These are phyloP conservation scores for Steinernema feltiae DNA, from an alignment of 1,140 invertebrate genomes.

Conservation along the genomic window DNA sequence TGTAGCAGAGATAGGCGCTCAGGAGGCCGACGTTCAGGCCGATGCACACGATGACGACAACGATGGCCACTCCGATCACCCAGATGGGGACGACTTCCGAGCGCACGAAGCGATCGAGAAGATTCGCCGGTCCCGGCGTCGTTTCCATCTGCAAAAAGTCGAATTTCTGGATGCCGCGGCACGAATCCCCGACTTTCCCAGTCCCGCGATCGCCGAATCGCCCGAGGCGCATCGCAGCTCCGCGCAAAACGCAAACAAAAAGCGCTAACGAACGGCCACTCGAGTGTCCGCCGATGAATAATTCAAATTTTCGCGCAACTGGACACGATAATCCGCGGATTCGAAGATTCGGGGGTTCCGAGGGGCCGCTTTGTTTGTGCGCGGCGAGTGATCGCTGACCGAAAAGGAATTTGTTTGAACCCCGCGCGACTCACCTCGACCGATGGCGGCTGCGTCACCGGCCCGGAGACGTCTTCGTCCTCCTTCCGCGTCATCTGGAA, in stretches of 20 bases:
- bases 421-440: neutral
- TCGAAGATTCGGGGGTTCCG: conserved; percentile 2
- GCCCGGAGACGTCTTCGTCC: neutral
- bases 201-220: no score
- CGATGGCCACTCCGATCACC: conserved; percentile 30
- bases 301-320: conserved; percentile 9
- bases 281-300: neutral
- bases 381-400: neutral
- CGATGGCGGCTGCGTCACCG: neutral
- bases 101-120: neutral
- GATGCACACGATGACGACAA: conserved; percentile 32
- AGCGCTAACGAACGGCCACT: neutral
- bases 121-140: neutral
- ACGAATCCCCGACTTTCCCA: no score
- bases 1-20: conserved; percentile 28
- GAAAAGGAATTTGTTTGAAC: conserved; percentile 14
- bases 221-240: neutral
- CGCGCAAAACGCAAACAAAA: neutral
- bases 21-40: conserved; percentile 28
- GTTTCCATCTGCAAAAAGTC: neutral
- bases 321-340: conserved; percentile 7
- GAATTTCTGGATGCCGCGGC: neutral
- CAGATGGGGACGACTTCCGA: conserved; percentile 19
- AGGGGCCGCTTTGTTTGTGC: conserved; percentile 6
- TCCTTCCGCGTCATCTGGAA: neutral